Evolutionary conservation across 2,797 vertebrate species (phyloP), one percentile per base, ranked within the genome.

Genomic region (Rachycentron canadum): DNA sequence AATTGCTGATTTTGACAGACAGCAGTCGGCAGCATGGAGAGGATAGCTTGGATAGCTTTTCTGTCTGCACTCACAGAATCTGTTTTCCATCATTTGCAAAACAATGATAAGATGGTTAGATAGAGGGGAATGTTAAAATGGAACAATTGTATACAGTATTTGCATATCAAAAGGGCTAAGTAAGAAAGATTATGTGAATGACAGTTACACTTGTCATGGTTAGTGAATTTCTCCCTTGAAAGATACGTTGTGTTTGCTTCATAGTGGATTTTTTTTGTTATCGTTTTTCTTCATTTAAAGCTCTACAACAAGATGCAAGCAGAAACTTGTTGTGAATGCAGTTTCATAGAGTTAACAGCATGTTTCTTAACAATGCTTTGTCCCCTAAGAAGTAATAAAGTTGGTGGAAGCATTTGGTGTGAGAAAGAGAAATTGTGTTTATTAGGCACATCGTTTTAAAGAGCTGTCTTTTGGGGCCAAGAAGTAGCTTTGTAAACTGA

Each of bases 401-500:
- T 19, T 60, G 56, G 43, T 38, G 56, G 53, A 63, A 57, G 73
- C 11, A 47, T 73, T 78, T 66, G 36, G 11, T 63, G 58, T 7
- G 52, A 58, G 38, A 53, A 53, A 56, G 23, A 63, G 32, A 52
- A 68, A 66, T 32, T 57, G 62, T 66, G 49, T 78, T 76, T 77
- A 84, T 69, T 57, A 49, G 72, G 58, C 52, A 50, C 53, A 52
- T 63, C 79, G 61, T 73, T 83, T 68, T 40, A 58, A 26, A 25
- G 66, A 82, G 76, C 38, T 52, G 41, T 62, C 56, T 68, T 81
- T 17, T 9, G 58, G 36, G 68, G 65, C 52, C 30, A 56, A 47
- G 16, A 50, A 59, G 47, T 70, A 83, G 59, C 53, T 73, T 53
- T 13, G 8, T 74, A 62, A 86, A 78, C 41, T 69, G 65, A 71